Conservation (phyloP, 23 tunicate species). For the Trididemnum nubilum region DNA sequence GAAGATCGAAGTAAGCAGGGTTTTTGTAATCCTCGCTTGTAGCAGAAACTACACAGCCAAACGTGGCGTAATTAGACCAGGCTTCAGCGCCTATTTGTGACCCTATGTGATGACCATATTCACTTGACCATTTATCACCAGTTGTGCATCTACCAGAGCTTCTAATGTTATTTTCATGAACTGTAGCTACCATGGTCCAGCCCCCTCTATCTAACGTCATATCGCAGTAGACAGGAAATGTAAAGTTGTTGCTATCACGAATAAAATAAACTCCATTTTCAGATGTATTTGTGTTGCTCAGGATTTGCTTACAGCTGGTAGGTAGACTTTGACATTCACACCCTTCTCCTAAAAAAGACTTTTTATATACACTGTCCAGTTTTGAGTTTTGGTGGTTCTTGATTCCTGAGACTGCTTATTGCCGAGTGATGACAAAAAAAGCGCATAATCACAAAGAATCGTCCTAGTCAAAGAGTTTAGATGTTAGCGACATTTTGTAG, state of each 20-base stretch:
- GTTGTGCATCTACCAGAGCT: constrained; percentile 46
- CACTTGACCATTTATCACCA: constrained; percentile 72
- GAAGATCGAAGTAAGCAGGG: constrained; percentile 56
- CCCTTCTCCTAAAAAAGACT: not conserved
- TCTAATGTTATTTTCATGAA: constrained; percentile 45
- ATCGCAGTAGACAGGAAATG: constrained; percentile 41
- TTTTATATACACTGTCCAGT: too few relatives aligned
- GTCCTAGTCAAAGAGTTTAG: too few relatives aligned
- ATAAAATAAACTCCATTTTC: constrained; percentile 41
- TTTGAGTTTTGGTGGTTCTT: too few relatives aligned
- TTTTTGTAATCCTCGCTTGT: constrained; percentile 78
- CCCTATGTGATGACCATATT: constrained; percentile 34
- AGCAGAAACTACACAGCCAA: constrained; percentile 52
- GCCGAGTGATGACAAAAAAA: too few relatives aligned
- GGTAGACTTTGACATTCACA: not conserved
- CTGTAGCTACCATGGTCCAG: constrained; percentile 48
- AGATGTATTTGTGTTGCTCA: not conserved
- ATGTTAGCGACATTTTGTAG: too few relatives aligned
- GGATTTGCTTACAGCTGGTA: not conserved
- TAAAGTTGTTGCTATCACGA: constrained; percentile 8
- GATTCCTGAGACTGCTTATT: too few relatives aligned
- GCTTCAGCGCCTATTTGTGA: constrained; percentile 40
- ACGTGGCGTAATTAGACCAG: constrained; percentile 55
- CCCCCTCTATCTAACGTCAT: constrained; percentile 39
- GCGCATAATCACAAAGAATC: too few relatives aligned